Percentiles rank a stretch among this genome's conserved stretches.
These are phyloP conservation scores for Tricholaema leucomelas DNA, from an alignment of 2,113 vertebrate species.

Conservation along the genomic window DNA sequence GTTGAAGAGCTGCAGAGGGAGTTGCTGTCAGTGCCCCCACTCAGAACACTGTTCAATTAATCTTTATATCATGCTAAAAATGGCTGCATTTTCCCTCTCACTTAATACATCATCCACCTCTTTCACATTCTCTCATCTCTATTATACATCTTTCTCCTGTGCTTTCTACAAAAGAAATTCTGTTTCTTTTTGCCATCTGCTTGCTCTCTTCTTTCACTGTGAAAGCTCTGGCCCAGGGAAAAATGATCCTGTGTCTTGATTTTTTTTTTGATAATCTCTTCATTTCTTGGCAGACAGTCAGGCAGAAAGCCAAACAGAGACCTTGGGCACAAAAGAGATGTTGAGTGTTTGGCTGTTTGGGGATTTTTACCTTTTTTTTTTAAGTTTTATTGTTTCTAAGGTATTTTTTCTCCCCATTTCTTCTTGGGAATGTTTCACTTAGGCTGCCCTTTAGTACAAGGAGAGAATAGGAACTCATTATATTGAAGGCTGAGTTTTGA, in stretches of 20 bases:
- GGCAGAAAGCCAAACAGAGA: conserved; percentile 6
- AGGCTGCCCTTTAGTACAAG: not conserved
- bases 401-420: not conserved
- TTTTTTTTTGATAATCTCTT: conserved; percentile 2
- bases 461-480: conserved; percentile 1
- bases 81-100: not conserved
- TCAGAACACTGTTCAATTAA: not conserved
- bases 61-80: not conserved
- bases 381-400: not conserved
- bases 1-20: not conserved
- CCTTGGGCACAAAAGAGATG: not conserved
- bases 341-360: not conserved
- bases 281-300: conserved; percentile 19
- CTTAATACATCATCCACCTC: not conserved
- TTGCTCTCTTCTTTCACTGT: not conserved
- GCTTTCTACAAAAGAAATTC: not conserved
- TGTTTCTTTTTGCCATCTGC: not conserved
- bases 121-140: not conserved
- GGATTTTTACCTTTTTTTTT: not conserved
- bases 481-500: conserved; percentile 24
- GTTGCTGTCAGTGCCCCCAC: not conserved
- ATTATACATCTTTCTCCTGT: not conserved
- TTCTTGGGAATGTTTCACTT: conserved; percentile 33
- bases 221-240: not conserved
- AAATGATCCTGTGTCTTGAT: conserved; percentile 3